Base-by-base conservation (phyloP, 2,113 vertebrate genomes). In the Phrynosoma blainvillii region DNA sequence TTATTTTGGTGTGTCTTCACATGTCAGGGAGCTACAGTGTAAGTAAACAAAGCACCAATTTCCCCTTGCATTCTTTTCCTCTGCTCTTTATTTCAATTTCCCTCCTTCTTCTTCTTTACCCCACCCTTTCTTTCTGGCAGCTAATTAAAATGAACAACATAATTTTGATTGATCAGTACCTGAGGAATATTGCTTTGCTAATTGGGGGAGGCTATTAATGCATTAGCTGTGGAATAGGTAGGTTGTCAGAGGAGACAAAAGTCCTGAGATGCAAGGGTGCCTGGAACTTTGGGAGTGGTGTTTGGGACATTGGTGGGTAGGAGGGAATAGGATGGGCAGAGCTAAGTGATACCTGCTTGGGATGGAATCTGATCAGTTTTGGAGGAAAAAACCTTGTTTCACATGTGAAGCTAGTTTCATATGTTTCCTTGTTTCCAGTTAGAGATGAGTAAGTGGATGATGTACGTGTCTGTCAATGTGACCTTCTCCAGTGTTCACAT, bases 1-100 rank as follows among this genome's bases (percentile, higher is more conserved):
- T 97, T 97, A 96, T 96, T 97, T 97, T 96, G 92, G 94, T 97
- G 94, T 96, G 95, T 97, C 96, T 97, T 97, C 94, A 96, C 94
- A 95, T 2, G 0, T 97, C 85, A 0, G 83, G 13, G 91, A 93
- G 85, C 82, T 95, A 93, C 92, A 94, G 0, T 93, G 87, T 94
- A 95, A 96, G 93, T 97, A 97, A 98, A 97, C 94, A 96, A 96
- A 95, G 82, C 82, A 85, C 93, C 95, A 90, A 90, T 84, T 89
- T 89, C 84, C 42, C 82, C 87, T 13, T 30, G 52, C 75, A 4
- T n/a, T 23, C 23, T 13, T 84, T n/a, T 56, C 30, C 79, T 59
- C 54, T 42, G 2, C 88, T 89, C 94, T 91, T 95, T 95, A 6
- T 27, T n/a, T 40, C 47, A n/a, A 5, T 54, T n/a, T 23, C 30